Conservation (phyloP, 2,888 invertebrate species). For the Priocnemis perturbator region DNA sequence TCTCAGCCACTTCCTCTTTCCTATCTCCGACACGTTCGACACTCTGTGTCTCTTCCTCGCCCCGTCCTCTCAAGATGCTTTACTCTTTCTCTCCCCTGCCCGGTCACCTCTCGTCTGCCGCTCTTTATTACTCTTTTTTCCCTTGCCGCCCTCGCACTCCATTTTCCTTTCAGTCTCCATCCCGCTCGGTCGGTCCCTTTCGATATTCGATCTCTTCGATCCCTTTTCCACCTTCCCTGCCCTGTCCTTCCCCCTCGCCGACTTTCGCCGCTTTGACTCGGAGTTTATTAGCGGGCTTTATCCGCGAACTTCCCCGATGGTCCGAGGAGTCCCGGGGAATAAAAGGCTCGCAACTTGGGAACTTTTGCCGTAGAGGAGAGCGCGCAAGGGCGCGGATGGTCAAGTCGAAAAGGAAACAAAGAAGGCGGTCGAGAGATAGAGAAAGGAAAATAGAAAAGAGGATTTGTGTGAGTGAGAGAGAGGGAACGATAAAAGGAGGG, state of each 20-base stretch:
- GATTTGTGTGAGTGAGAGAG: background rate
- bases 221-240: background rate
- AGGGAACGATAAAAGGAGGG: background rate
- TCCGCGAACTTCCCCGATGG: conserved; percentile 55
- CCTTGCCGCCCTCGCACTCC: conserved; percentile 15
- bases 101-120: background rate
- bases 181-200: background rate
- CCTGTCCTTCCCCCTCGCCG: conserved; percentile 12
- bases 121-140: conserved; percentile 2
- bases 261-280: conserved; percentile 55
- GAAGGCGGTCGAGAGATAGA: conserved; percentile 22
- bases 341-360: conserved; percentile 54
- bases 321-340: conserved; percentile 53
- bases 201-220: conserved; percentile 9
- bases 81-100: conserved; percentile 4
- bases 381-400: conserved; percentile 38
- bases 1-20: conserved; percentile 9
- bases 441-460: conserved; percentile 7
- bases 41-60: background rate
- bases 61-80: background rate
- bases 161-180: conserved; percentile 25
- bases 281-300: conserved; percentile 65
- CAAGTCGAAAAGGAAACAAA: conserved; percentile 34
- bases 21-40: background rate
- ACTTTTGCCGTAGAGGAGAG: conserved; percentile 48